phyloP scores from a whole-genome alignment of 2,113 vertebrate species.

The Cairina moschata region DNA sequence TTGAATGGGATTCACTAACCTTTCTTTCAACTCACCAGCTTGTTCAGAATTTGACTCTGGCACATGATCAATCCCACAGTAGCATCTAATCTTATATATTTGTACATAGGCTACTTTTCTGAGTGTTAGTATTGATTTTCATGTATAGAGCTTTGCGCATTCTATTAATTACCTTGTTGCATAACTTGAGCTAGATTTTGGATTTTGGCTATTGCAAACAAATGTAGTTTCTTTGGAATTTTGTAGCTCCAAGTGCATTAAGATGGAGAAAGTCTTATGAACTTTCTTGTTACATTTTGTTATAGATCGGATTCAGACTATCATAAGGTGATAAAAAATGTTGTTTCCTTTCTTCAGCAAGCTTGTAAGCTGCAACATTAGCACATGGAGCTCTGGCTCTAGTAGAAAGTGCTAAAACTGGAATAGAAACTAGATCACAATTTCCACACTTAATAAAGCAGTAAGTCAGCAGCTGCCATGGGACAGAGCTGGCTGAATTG shows the following conservation, averaged over 20 bases:
- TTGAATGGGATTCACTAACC: neutral
- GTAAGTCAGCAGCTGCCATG: neutral
- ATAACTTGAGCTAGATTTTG: neutral
- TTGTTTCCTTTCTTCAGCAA: neutral
- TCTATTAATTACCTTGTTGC: neutral
- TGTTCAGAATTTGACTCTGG: neutral
- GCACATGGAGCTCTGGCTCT: neutral
- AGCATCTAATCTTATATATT: neutral
- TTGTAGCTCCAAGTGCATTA: neutral
- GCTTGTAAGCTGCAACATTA: neutral
- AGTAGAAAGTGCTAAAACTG: neutral
- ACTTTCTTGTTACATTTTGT: neutral
- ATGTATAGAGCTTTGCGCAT: neutral
- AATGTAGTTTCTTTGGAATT: neutral
- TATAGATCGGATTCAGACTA: neutral
- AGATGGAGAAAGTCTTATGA: neutral
- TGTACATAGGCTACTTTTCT: neutral
- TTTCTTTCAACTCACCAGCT: neutral
- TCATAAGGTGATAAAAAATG: neutral
- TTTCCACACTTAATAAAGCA: slow-evolving; percentile 61
- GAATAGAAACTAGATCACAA: slow-evolving; percentile 11
- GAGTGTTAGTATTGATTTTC: neutral
- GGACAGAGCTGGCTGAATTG: neutral
- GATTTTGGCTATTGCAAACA: neutral
- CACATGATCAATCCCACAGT: neutral